Evolutionary conservation across 2,888 invertebrate genomes (phyloP).

Genomic region (Pachymerium ferrugineum): DNA sequence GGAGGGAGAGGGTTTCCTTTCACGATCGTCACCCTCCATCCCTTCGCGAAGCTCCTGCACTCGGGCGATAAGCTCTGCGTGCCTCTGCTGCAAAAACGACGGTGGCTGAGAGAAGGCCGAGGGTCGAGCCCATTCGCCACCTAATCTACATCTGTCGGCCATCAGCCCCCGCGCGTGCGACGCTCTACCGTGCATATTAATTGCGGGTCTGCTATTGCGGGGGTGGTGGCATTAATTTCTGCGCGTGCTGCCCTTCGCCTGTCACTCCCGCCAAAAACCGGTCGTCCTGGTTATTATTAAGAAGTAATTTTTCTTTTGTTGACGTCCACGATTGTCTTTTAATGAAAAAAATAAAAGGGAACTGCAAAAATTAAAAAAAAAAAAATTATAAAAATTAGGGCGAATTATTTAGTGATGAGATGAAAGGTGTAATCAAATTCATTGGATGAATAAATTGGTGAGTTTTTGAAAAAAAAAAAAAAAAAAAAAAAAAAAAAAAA

Average conservation of each 20-base stretch:
- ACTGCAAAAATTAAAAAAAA: too few species aligned
- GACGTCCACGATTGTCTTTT: too few species aligned
- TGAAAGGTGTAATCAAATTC: too few species aligned
- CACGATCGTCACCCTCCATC: not conserved
- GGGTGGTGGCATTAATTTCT: slow-evolving; percentile 30
- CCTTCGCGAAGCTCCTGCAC: not conserved
- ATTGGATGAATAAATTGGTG: too few species aligned
- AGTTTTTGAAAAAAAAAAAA: not conserved
- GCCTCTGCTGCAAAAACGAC: slow-evolving; percentile 31
- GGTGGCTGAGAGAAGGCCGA: slow-evolving; percentile 25
- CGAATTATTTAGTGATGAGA: too few species aligned
- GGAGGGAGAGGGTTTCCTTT: not conserved
- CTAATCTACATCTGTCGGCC: slow-evolving; percentile 33
- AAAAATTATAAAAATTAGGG: too few species aligned
- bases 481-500: not conserved
- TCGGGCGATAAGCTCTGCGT: slow-evolving; percentile 30
- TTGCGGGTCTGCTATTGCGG: not conserved
- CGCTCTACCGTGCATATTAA: slow-evolving; percentile 33
- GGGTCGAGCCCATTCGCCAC: slow-evolving; percentile 31
- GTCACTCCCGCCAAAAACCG: slow-evolving; percentile 9
- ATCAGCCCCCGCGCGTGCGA: slow-evolving; percentile 28
- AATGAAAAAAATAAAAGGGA: too few species aligned
- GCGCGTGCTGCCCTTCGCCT: slow-evolving; percentile 20
- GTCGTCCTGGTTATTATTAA: slow-evolving; percentile 6
- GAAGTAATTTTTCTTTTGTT: slow-evolving; percentile 6